Percentiles rank a stretch among this genome's conserved stretches.
Evolutionary conservation across 2,888 invertebrate genomes (phyloP).

Genomic region (Perithous albicinctus): DNA sequence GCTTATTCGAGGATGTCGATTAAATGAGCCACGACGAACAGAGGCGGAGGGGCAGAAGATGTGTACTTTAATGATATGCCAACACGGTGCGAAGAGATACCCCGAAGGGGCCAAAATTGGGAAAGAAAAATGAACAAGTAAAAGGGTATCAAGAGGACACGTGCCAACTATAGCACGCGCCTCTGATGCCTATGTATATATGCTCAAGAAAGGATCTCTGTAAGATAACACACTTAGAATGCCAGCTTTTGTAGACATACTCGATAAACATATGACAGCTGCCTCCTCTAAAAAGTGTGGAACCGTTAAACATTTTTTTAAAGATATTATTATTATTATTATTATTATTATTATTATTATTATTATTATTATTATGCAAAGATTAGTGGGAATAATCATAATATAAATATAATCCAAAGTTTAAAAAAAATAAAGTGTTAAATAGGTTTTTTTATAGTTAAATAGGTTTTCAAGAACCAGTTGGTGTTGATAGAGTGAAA

Average conservation of each 20-base stretch:
- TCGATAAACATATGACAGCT: not conserved
- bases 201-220: not conserved
- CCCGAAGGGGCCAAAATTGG: slow-evolving; percentile 45
- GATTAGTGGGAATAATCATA: too few species aligned
- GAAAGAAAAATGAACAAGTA: slow-evolving; percentile 33
- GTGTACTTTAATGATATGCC: slow-evolving; percentile 43
- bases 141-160: slow-evolving; percentile 38
- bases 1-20: slow-evolving; percentile 30
- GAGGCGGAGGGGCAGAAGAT: not conserved
- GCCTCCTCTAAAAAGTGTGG: too few species aligned
- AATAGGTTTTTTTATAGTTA: too few species aligned
- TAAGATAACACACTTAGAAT: slow-evolving; percentile 21
- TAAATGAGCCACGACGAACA: slow-evolving; percentile 20
- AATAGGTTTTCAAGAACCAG: too few species aligned
- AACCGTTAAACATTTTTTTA: too few species aligned
- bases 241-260: too few species aligned
- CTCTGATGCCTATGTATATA: slow-evolving; percentile 18
- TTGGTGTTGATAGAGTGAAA: too few species aligned
- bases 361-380: too few species aligned
- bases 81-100: slow-evolving; percentile 42
- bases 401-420: too few species aligned
- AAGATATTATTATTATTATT: too few species aligned
- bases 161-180: slow-evolving; percentile 54
- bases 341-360: too few species aligned
- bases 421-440: too few species aligned